A percentile compares a stretch with the other conserved stretches of the same genome.
Conservation (phyloP, 2,888 invertebrate genomes). For the Mantis religiosa region DNA sequence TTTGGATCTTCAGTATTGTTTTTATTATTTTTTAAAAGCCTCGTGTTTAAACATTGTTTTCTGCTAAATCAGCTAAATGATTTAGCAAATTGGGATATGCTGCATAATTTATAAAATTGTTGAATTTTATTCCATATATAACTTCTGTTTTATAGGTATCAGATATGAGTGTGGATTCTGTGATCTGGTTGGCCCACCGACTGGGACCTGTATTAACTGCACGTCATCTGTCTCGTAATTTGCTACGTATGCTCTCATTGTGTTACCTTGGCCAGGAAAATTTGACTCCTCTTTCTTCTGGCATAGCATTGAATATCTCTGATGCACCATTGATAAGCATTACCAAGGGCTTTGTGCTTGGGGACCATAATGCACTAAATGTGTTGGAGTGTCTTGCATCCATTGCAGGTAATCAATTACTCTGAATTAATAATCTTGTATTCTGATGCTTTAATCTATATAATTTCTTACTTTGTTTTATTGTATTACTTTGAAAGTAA, state of each 20-base stretch:
- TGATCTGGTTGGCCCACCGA: constrained; percentile 89
- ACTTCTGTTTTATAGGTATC: constrained; percentile 42
- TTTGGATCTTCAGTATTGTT: too few relatives aligned
- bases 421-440: too few relatives aligned
- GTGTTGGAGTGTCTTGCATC: constrained; percentile 88
- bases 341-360: constrained; percentile 60
- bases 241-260: constrained; percentile 87
- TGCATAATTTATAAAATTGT: background rate
- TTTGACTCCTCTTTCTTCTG: constrained; percentile 40
- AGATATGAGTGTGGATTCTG: constrained; percentile 81
- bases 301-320: constrained; percentile 10
- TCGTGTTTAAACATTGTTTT: too few relatives aligned
- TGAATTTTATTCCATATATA: background rate
- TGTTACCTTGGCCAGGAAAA: constrained; percentile 88
- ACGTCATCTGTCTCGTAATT: constrained; percentile 82
- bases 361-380: constrained; percentile 78
- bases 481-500: too few relatives aligned
- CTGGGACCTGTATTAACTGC: constrained; percentile 92
- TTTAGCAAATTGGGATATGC: too few relatives aligned
- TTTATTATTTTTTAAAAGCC: too few relatives aligned
- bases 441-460: too few relatives aligned
- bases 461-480: too few relatives aligned
- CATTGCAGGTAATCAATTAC: constrained; percentile 62
- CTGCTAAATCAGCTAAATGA: too few relatives aligned
- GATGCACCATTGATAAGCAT: constrained; percentile 52